Conservation (phyloP, 2,888 invertebrate species). For the Melanophora roralis region DNA sequence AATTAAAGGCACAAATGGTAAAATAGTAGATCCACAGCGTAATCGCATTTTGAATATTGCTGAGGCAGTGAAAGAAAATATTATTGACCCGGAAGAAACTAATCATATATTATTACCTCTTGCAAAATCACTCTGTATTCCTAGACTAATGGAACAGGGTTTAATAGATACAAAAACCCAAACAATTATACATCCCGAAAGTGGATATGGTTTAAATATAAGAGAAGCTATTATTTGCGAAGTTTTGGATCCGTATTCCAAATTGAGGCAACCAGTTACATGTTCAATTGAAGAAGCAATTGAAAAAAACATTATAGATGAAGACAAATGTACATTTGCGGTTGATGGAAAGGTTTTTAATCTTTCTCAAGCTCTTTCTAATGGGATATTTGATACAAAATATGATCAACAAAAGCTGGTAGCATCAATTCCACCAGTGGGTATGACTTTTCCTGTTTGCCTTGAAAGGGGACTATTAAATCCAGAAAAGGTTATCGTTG, state of each 20-base stretch:
- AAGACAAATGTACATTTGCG: constrained; percentile 83
- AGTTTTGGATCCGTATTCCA: constrained; percentile 89
- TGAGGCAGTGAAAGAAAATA: constrained; percentile 89
- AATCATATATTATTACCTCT: constrained; percentile 88
- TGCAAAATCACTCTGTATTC: constrained; percentile 87
- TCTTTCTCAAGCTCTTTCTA: constrained; percentile 84
- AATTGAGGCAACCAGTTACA: constrained; percentile 81
- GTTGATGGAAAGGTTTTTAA: constrained; percentile 81
- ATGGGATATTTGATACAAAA: constrained; percentile 80
- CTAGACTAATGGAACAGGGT: constrained; percentile 91
- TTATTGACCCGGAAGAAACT: constrained; percentile 86
- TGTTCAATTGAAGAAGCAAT: constrained; percentile 89
- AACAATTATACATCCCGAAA: constrained; percentile 91
- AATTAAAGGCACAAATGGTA: constrained; percentile 85
- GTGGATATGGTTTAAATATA: constrained; percentile 86
- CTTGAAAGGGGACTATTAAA: constrained; percentile 86
- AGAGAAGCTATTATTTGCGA: constrained; percentile 92
- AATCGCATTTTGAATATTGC: constrained; percentile 88
- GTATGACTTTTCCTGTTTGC: constrained; percentile 89
- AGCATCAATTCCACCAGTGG: constrained; percentile 85
- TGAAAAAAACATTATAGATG: constrained; percentile 83
- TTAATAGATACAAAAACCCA: constrained; percentile 85
- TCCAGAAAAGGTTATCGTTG: constrained; percentile 81
- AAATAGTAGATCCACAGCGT: constrained; percentile 89
- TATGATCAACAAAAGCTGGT: constrained; percentile 70